Evolutionary conservation across 2,113 vertebrate species (phyloP).

Genomic region (Notothenia coriiceps): DNA sequence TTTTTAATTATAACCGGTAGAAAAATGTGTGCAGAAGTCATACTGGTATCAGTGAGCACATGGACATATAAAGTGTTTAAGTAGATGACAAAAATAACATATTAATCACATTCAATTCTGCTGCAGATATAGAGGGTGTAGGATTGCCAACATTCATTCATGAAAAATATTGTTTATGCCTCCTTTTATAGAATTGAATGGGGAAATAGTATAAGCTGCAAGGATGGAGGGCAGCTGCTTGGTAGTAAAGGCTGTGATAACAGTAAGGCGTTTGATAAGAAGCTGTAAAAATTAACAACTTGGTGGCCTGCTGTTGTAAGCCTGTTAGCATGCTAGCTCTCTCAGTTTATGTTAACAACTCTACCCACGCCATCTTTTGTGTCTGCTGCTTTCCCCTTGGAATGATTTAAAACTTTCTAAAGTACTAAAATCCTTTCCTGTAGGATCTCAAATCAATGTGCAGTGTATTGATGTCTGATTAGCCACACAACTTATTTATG

Average conservation of each 20-base stretch:
- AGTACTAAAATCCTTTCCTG: background rate
- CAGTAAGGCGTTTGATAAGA: background rate
- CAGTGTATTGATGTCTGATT: background rate
- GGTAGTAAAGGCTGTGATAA: background rate
- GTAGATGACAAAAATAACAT: background rate
- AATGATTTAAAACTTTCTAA: background rate
- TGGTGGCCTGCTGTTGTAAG: constrained; percentile 1
- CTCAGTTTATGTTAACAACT: constrained; percentile 2
- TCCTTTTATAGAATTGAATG: background rate
- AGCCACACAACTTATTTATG: background rate
- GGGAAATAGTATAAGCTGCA: background rate
- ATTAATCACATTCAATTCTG: background rate
- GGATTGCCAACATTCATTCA: background rate
- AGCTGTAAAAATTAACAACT: constrained; percentile 4
- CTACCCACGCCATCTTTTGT: background rate
- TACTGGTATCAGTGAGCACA: background rate
- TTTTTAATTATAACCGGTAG: no score
- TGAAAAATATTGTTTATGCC: background rate
- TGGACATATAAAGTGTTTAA: background rate
- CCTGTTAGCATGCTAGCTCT: background rate
- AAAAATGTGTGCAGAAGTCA: no score
- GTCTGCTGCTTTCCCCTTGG: no score
- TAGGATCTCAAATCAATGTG: background rate
- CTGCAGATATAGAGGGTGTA: background rate
- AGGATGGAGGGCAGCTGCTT: background rate